A percentile compares a stretch with the other conserved stretches of the same genome.
These are phyloP conservation scores for Todiramphus chloris DNA, from an alignment of 2,113 vertebrate genomes.

Conservation along the genomic window DNA sequence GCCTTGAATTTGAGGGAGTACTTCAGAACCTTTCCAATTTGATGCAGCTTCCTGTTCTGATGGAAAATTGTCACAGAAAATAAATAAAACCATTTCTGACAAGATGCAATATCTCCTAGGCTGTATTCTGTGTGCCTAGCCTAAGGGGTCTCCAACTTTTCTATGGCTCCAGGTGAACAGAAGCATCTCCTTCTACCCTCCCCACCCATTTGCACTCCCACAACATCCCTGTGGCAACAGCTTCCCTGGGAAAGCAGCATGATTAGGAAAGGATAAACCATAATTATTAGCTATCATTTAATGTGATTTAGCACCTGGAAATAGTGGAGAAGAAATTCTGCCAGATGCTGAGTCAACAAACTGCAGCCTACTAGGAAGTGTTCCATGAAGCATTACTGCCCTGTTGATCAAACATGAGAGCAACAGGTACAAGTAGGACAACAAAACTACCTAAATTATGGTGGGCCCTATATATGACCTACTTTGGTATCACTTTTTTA, in stretches of 20 bases:
- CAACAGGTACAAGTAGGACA: neutral
- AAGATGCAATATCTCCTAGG: neutral
- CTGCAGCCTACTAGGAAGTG: neutral
- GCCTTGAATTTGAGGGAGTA: neutral
- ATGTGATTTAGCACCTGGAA: conserved; percentile 59
- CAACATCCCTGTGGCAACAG: conserved; percentile 60
- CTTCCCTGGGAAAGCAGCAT: conserved; percentile 52
- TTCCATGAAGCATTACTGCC: neutral
- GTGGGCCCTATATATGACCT: neutral
- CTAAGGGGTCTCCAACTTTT: conserved; percentile 46
- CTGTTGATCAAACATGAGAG: neutral
- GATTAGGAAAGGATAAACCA: conserved; percentile 39
- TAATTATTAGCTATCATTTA: conserved; percentile 57
- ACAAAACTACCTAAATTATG: neutral
- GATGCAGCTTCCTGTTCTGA: neutral
- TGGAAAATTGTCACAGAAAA: neutral
- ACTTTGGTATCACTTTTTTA: neutral
- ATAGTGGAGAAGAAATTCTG: neutral
- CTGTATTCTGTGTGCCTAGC: neutral
- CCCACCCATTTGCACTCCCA: conserved; percentile 41
- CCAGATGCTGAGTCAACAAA: conserved; percentile 46
- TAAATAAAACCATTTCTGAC: neutral
- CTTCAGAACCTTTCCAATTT: neutral
- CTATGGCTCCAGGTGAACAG: conserved; percentile 3
- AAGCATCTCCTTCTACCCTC: conserved; percentile 10